Evolutionary conservation across 2,888 invertebrate species (phyloP).

Genomic region (Nycteola revayana): DNA sequence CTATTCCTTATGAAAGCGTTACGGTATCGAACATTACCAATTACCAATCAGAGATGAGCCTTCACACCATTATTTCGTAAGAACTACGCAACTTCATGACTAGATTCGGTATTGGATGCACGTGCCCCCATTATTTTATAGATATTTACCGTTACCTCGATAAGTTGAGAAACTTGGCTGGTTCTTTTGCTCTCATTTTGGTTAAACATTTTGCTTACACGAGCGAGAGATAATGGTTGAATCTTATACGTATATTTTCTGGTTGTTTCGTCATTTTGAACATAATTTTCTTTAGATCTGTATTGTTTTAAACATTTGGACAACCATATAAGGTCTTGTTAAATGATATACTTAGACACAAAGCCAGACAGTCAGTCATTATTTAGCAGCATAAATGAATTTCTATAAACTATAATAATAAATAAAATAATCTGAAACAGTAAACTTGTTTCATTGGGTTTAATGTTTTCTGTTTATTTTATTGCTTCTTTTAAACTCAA

Average conservation of each 20-base stretch:
- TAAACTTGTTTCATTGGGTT: too few species aligned
- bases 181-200: slow-evolving; percentile 34
- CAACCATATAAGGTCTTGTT: too few species aligned
- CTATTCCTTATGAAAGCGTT: slow-evolving; percentile 2
- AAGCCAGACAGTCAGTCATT: too few species aligned
- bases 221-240: slow-evolving; percentile 9
- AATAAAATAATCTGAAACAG: too few species aligned
- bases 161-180: slow-evolving; percentile 46
- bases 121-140: slow-evolving; percentile 52
- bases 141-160: slow-evolving; percentile 44
- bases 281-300: not conserved
- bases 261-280: slow-evolving; percentile 5
- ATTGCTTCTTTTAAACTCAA: too few species aligned
- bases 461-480: too few species aligned
- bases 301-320: too few species aligned
- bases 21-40: slow-evolving; percentile 30
- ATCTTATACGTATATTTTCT: not conserved
- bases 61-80: slow-evolving; percentile 44
- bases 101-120: slow-evolving; percentile 36
- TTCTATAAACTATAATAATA: too few species aligned
- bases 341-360: too few species aligned
- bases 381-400: too few species aligned
- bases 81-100: slow-evolving; percentile 35
- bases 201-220: slow-evolving; percentile 23
- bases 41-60: slow-evolving; percentile 33